phyloP scores from a whole-genome alignment of 2,888 invertebrate species.

The Trissoscelio sp. region DNA sequence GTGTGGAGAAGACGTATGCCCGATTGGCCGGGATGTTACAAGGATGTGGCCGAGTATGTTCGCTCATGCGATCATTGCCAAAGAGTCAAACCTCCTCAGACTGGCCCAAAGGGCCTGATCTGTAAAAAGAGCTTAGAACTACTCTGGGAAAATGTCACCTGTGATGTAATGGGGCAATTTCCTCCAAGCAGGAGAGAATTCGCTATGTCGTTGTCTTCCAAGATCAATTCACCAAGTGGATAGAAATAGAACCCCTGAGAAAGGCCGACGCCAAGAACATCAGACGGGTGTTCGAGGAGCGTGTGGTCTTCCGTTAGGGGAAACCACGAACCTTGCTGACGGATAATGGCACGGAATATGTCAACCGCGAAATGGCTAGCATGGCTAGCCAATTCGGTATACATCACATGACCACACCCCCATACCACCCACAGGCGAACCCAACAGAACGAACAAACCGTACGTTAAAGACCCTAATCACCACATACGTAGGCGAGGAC shows the following conservation, averaged over 20 bases:
- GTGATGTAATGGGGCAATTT: neutral
- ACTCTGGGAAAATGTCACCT: neutral
- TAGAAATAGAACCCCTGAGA: no score
- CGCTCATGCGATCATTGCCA: neutral
- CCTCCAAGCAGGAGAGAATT: no score
- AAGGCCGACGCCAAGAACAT: no score
- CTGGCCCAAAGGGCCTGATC: neutral
- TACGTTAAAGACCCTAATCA: no score
- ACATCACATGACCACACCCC: no score
- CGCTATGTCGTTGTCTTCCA: no score
- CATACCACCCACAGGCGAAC: neutral
- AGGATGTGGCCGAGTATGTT: neutral
- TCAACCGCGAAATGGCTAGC: no score
- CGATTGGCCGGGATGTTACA: neutral
- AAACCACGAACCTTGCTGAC: neutral
- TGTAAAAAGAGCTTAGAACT: neutral
- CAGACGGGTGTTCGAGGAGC: no score
- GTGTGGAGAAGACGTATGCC: neutral
- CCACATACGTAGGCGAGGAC: no score
- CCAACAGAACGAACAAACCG: neutral
- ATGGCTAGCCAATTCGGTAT: no score
- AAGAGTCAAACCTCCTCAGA: neutral
- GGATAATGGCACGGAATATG: neutral
- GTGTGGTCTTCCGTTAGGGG: no score
- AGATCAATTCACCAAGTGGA: no score